Base-by-base conservation (phyloP, 2,888 invertebrate genomes). In the Camptogramma bilineatum region DNA sequence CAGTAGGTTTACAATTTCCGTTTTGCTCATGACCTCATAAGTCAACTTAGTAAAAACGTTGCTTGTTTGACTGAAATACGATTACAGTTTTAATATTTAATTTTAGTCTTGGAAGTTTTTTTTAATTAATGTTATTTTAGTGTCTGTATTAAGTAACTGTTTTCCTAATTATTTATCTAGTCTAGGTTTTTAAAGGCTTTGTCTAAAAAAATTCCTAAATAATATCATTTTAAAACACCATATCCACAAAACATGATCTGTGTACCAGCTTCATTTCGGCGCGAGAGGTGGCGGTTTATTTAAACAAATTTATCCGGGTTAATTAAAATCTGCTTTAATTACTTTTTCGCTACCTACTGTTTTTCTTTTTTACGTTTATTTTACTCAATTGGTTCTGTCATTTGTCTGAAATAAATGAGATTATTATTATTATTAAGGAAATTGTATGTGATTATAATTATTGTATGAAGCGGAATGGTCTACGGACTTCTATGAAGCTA, bases 261-360 rank as follows among this genome's bases (percentile, higher is more conserved):
- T 56, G 59, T 10, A n/a, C 61, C 24, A 61, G n/a, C 21, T 70
- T 62, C 52, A 69, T 64, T 55, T 52, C 44, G 57, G 63, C 63
- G 60, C 68, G 69, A 39, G 48, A 3, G 16, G 24, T 21, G 77
- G 81, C 44, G 78, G 82, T 80, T 75, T 75, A 80, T 78, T 79
- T 75, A 71, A 79, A 83, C 81, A 76, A 87, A 86, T 86, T 88
- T 80, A 81, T 80, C 75, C 66, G 51, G 56, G 67, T 78, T 85
- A 88, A 89, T 89, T 88, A 86, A 86, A 82, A 87, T 73, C 78
- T 81, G 83, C 79, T 84, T 87, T 87, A 87, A 88, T 88, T 83
- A 86, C 78, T 80, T 81, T 44, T 76, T 64, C 61, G 64, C 64
- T 73, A 28, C 75, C 64, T 73, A 28, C 75, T 74, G 74, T 71